Conservation (phyloP, 2,888 invertebrate species). For the Hipparchia sbordonii region DNA sequence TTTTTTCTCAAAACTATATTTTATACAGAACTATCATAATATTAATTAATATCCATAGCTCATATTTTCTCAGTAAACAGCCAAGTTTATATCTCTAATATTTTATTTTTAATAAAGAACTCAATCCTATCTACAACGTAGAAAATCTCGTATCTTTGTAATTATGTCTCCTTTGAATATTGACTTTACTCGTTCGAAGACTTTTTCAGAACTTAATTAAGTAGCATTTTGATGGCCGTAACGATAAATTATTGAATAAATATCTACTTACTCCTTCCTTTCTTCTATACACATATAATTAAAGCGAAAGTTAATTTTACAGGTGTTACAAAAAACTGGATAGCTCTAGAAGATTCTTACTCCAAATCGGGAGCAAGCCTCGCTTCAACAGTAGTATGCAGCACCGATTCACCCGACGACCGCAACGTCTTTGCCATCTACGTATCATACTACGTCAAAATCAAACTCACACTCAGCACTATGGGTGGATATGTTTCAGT, state of each 20-base stretch:
- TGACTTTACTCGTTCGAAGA: too few species aligned
- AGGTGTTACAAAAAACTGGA: conserved; percentile 95
- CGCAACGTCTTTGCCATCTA: conserved; percentile 95
- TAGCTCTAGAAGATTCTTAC: conserved; percentile 93
- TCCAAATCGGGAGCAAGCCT: conserved; percentile 86
- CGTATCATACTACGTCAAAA: conserved; percentile 95
- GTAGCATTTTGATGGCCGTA: too few species aligned
- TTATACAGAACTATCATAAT: background rate
- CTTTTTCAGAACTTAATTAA: too few species aligned
- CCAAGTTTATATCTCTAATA: too few species aligned
- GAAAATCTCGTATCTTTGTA: too few species aligned
- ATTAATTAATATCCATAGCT: too few species aligned
- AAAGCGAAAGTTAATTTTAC: conserved; percentile 47
- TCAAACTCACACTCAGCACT: conserved; percentile 90
- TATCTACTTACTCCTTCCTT: background rate
- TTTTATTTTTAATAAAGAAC: too few species aligned
- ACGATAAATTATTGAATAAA: too few species aligned
- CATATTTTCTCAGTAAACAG: too few species aligned
- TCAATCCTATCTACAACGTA: too few species aligned
- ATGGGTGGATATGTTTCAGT: conserved; percentile 91
- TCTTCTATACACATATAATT: background rate
- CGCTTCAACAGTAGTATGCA: conserved; percentile 83
- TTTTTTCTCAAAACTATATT: background rate
- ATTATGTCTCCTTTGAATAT: too few species aligned
- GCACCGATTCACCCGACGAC: conserved; percentile 85